Conservation (phyloP, 2,888 invertebrate genomes). For the Choristoneura rosaceana region DNA sequence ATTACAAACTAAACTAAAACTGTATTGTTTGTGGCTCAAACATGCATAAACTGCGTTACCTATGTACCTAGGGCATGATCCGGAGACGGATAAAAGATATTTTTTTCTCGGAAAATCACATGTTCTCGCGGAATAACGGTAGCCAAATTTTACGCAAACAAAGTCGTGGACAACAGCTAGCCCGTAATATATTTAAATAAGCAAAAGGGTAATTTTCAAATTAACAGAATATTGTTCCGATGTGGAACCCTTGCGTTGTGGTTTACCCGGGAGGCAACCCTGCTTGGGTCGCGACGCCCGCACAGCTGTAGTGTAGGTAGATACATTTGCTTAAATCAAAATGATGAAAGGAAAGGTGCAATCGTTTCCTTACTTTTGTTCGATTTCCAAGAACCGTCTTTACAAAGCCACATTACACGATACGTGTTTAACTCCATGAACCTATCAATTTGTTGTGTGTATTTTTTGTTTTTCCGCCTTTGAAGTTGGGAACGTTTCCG, state of each 20-base stretch:
- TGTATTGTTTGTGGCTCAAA: no score
- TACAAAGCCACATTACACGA: slow-evolving; percentile 40
- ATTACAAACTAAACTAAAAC: no score
- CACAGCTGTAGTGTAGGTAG: slow-evolving; percentile 22
- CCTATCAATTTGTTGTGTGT: slow-evolving; percentile 33
- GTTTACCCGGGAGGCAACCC: slow-evolving; percentile 6
- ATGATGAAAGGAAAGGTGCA: slow-evolving; percentile 46
- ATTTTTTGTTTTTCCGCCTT: slow-evolving; percentile 33
- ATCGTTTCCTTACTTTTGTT: slow-evolving; percentile 46
- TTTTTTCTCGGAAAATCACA: no score
- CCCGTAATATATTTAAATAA: no score
- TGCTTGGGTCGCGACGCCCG: slow-evolving; percentile 6
- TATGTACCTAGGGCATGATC: no score
- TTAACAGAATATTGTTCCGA: background rate
- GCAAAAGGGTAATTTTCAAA: background rate
- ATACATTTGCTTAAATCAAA: slow-evolving; percentile 47
- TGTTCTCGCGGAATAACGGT: no score
- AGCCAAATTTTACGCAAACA: no score
- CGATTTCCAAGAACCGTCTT: slow-evolving; percentile 42
- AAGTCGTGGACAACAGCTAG: no score
- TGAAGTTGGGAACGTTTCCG: slow-evolving; percentile 30
- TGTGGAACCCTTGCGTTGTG: background rate
- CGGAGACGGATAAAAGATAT: no score
- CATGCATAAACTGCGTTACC: no score
- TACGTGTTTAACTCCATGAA: slow-evolving; percentile 34